Evolutionary conservation across 2,888 invertebrate species (phyloP).

Genomic region (Cataglyphis cursor): DNA sequence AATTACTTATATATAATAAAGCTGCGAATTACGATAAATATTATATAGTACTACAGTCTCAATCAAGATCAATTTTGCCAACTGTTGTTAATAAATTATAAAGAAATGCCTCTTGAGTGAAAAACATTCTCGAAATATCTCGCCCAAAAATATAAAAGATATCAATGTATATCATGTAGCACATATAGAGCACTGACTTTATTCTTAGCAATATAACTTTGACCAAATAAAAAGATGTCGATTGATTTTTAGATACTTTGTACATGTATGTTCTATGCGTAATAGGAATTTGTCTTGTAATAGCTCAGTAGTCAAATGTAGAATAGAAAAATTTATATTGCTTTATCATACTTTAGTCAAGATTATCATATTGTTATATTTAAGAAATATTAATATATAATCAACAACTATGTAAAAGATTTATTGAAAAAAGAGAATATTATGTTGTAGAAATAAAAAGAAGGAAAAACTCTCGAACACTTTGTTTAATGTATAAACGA

Average conservation of each 20-base stretch:
- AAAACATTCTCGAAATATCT: constrained; percentile 19
- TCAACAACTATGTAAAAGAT: constrained; percentile 34
- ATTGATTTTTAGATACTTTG: constrained; percentile 32
- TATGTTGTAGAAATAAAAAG: constrained; percentile 47
- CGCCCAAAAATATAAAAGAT: constrained; percentile 29
- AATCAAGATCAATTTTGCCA: constrained; percentile 44
- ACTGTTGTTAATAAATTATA: constrained; percentile 26
- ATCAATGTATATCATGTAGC: constrained; percentile 21
- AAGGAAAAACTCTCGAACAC: constrained; percentile 19
- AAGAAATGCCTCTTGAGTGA: neutral
- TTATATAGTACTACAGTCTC: constrained; percentile 27
- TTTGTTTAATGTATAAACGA: constrained; percentile 12
- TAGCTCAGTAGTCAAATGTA: constrained; percentile 13
- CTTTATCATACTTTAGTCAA: constrained; percentile 26
- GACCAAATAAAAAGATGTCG: constrained; percentile 37
- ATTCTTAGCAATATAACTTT: constrained; percentile 48
- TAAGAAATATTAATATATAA: constrained; percentile 44
- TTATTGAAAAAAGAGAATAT: constrained; percentile 29
- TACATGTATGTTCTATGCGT: neutral
- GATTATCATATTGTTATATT: constrained; percentile 35
- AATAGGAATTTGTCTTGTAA: constrained; percentile 20
- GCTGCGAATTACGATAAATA: constrained; percentile 38
- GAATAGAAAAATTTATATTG: constrained; percentile 29
- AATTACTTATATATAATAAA: constrained; percentile 22
- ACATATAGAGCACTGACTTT: constrained; percentile 39